These are phyloP conservation scores for Spheniscus humboldti DNA, from an alignment of 2,797 vertebrate species.

Conservation along the genomic window DNA sequence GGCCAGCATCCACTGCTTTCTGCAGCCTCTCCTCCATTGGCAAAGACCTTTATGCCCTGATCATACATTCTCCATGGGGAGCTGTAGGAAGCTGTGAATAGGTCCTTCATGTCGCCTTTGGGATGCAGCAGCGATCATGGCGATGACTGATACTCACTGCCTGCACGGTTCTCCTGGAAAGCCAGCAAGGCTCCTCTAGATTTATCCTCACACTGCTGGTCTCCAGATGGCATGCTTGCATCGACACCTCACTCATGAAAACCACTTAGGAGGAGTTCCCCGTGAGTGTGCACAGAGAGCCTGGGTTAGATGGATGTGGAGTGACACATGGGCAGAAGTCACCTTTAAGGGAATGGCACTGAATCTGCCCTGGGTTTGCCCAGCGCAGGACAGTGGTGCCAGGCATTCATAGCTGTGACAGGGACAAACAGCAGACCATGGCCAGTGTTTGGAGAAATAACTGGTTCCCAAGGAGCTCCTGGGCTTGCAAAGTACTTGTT, in stretches of 20 bases:
- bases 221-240: not conserved
- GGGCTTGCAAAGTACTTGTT: slow-evolving; percentile 26
- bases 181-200: not conserved
- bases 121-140: not conserved
- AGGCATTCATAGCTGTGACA: slow-evolving; percentile 43
- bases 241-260: not conserved
- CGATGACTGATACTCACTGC: accelerated
- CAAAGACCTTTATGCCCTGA: not conserved
- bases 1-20: not conserved
- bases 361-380: not conserved
- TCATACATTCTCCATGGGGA: not conserved
- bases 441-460: not conserved
- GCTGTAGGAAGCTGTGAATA: not conserved
- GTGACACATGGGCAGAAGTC: not conserved
- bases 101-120: not conserved
- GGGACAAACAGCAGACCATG: slow-evolving; percentile 23
- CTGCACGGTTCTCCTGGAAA: not conserved
- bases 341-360: not conserved
- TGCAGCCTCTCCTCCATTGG: not conserved
- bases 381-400: not conserved
- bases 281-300: not conserved
- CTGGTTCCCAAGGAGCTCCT: not conserved
- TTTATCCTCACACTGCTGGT: not conserved
- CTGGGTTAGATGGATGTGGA: not conserved
- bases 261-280: not conserved